phyloP scores from a whole-genome alignment of 2,888 invertebrate species.

The Protula sp. region DNA sequence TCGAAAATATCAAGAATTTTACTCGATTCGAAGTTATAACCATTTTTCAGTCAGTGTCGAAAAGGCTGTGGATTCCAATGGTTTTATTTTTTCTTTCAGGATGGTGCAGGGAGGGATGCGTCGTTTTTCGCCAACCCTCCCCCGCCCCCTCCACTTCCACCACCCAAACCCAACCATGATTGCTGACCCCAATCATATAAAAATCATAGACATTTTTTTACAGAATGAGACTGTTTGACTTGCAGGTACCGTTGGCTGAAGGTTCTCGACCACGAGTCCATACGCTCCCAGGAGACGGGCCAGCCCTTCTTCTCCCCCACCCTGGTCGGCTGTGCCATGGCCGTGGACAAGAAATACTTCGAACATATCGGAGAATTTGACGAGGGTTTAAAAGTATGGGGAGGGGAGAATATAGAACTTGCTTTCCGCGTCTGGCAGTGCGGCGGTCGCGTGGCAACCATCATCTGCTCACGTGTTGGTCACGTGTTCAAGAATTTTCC shows the following conservation, averaged over 20 bases:
- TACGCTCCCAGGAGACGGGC: constrained; percentile 14
- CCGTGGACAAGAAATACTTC: constrained; percentile 26
- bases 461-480: constrained; percentile 30
- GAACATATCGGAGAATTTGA: constrained; percentile 14
- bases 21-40: too few species aligned
- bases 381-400: constrained; percentile 27
- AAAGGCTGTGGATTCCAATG: too few species aligned
- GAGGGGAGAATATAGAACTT: constrained; percentile 34
- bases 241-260: constrained; percentile 28
- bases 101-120: too few species aligned
- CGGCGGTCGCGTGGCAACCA: constrained; percentile 28
- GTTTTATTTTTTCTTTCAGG: too few species aligned
- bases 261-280: constrained; percentile 23
- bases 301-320: constrained; percentile 27
- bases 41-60: too few species aligned
- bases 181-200: too few species aligned
- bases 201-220: too few species aligned
- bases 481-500: constrained; percentile 31
- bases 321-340: constrained; percentile 30
- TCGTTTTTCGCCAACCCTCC: too few species aligned
- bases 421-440: constrained; percentile 32
- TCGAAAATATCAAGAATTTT: too few species aligned
- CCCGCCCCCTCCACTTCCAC: too few species aligned
- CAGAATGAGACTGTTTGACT: too few species aligned
- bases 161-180: too few species aligned